Base-by-base conservation (phyloP, 2,888 invertebrate genomes). In the Thymelicus sylvestris region DNA sequence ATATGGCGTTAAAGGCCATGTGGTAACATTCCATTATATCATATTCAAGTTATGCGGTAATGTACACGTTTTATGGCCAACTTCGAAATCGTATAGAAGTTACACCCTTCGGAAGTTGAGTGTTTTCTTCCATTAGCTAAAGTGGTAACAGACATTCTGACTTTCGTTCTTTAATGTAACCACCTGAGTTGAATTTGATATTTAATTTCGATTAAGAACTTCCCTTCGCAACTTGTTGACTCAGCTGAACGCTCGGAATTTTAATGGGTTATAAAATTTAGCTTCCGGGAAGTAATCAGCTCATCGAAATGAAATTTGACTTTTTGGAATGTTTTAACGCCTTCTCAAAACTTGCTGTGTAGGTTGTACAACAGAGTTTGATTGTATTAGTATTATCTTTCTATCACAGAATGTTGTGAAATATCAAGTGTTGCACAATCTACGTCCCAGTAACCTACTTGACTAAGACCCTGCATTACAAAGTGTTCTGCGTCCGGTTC, bases 121-220 rank as follows among this genome's bases (percentile, higher is more conserved):
- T 82, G 83, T 81, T 83, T 82, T 81, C 81, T 80, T 79, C 84
- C 84, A 85, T 84, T 84, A 85, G 74, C 75, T 77, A 80, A 71
- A 71, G 71, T 71, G 71, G 66, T 44, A 62, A 31, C 66, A 71
- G 70, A 66, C 71, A 71, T 71, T 71, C 60, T 52, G 66, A 71
- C 66, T 71, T 59, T 66, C 71, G 44, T 66, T 61, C 61, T 71
- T 66, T 61, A 66, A 71, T 52, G 19, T 47, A 52, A 50, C 70
- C 71, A 71, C 71, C 71, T 71, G 80, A 83, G 77, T 78, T 74
- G 75, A 77, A 77, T 76, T 72, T 69, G 66, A 65, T 70, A 74
- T 77, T 76, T 76, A 77, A 72, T 60, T 74, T 72, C 70, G 71
- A 72, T 69, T 76, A 72, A 67, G 72, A 70, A 75, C 74, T 71